Evolutionary conservation across 2,797 vertebrate genomes (phyloP), one percentile per base, ranked within the genome.

Genomic region (Allobates femoralis): DNA sequence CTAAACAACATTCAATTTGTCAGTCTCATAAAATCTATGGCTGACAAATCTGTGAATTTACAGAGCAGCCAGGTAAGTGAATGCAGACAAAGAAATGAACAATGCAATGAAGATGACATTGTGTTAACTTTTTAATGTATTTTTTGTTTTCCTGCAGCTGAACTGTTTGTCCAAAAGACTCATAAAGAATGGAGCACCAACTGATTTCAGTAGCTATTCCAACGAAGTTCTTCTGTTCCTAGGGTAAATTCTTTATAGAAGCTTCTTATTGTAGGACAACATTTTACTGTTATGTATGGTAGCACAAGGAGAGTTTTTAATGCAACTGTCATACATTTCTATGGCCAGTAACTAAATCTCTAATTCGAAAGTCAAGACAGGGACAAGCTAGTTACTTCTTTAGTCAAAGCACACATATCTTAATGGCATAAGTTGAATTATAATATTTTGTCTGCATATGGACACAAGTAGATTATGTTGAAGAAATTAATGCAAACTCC

Each of bases 11-110:
- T 1, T 30, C 71, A 83, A 10, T 90, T 89, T 62, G 28, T 51
- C 23, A 50, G n/a, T 21, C 86, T 90, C 6, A 77, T 85, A 32
- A 86, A 85, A 66, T 73, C 79, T 56, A 88, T 90, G 88, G 87
- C 60, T 19, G 71, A n/a, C 8, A 90, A 88, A 83, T 26, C 55
- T 23, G 69, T 85, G 21, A 58, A 18, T 18, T 46, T 89, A 60
- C 79, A 80, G 10, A n/a, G 83, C 30, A 83, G 26, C 41, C 88
- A 90, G 88, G 89, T 90, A 69, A 84, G 84, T 34, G 6, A 34
- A 0, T 2, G 2, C 28, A 6, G 11, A 66, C 28, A 12, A 8
- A 2, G 16, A 58, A 15, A 26, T 19, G 15, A 5, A 15, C 19
- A 71, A 53, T 53, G 66, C 21, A 58, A 26, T 34, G 4, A 28